phyloP scores from a whole-genome alignment of 2,113 vertebrate species.

The Macroglossus sobrinus region DNA sequence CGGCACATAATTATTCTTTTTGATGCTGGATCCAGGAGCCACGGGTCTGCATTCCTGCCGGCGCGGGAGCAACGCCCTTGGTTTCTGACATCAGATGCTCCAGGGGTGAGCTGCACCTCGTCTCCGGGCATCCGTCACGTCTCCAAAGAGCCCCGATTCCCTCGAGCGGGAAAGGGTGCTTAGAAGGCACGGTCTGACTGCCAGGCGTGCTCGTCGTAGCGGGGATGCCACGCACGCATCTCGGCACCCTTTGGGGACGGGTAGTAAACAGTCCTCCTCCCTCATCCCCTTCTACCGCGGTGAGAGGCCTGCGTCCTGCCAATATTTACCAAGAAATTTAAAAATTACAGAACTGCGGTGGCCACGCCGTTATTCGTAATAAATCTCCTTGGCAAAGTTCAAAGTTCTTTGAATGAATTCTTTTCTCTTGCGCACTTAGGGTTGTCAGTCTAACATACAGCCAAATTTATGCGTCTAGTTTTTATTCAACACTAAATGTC shows the following conservation, averaged over 20 bases:
- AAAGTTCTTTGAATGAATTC: not conserved
- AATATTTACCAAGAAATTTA: not conserved
- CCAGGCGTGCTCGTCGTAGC: not conserved
- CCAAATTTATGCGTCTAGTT: not conserved
- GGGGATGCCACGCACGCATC: not conserved
- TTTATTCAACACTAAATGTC: not conserved
- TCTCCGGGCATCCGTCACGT: not conserved
- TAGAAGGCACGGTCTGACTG: not conserved
- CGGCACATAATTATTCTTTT: not conserved
- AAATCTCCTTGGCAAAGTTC: not conserved
- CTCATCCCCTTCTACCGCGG: not conserved
- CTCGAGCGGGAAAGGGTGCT: too few species aligned
- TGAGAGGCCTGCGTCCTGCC: not conserved
- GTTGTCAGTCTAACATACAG: not conserved
- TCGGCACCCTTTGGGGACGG: accelerated
- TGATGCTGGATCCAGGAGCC: too few species aligned
- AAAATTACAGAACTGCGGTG: not conserved
- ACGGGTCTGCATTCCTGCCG: accelerated
- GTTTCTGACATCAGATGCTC: not conserved
- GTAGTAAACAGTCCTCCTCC: not conserved
- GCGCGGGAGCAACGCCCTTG: accelerated
- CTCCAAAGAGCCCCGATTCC: not conserved
- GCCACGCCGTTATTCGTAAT: too few species aligned
- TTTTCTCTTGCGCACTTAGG: not conserved
- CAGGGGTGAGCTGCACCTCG: too few species aligned